Evolutionary conservation across 2,888 invertebrate genomes (phyloP), one percentile per base, ranked within the genome.

Genomic region (Cabera pusaria): DNA sequence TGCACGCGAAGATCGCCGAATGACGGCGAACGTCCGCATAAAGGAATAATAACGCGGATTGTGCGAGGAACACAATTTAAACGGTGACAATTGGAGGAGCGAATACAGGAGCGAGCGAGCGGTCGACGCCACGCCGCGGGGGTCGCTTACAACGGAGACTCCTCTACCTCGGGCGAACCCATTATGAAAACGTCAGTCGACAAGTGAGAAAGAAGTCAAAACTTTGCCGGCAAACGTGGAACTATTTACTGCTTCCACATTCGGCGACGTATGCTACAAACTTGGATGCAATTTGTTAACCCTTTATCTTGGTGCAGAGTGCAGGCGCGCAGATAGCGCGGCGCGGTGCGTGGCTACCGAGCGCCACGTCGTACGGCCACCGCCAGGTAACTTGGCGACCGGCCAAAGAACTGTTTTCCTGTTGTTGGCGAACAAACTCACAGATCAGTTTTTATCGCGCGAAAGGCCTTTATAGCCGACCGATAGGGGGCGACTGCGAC

Each of bases 391-490:
- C 68, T 82, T 89, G 90, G 90, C 83, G 57, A 53, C 43, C 47
- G 53, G 80, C 89, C 89, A 90, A 83, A 71, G 79, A 84, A 76
- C 78, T 89, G 88, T 89, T 90, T 89, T 86, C 84, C 79, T 79
- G 80, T 79, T 82, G 81, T 80, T 77, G 80, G 72, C 72, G 72
- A 79, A 77, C 81, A 77, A 80, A 84, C 86, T 84, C 83, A 79
- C 87, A 85, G 87, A 89, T 89, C 88, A 85, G 86, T 88, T 88
- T 88, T 88, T 89, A 89, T 89, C 87, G 81, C 81, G 82, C 80
- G 79, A 81, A 81, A 86, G 83, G 86, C 87, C 86, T 89, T 89
- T 89, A 90, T 87, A 75, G 85, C 72, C 79, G 72, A 76, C 81
- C 81, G 83, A 83, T 81, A 80, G 78, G 72, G 72, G 72, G 72